These are phyloP conservation scores for Pseudorhombus dupliciocellatus DNA, from an alignment of 2,113 vertebrate genomes.

Conservation along the genomic window DNA sequence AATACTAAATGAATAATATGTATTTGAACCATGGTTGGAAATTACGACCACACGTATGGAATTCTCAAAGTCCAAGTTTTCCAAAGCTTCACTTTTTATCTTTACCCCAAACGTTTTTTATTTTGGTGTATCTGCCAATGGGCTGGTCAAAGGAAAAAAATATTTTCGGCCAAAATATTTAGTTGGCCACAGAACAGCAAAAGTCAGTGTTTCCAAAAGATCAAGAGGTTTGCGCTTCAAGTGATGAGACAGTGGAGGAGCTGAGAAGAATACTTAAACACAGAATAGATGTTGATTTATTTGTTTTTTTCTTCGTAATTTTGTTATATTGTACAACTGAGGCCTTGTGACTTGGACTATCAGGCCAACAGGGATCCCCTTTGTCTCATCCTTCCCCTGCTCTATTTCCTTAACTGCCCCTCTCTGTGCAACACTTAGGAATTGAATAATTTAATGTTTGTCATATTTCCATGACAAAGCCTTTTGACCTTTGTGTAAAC, in stretches of 20 bases:
- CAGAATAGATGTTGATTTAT: not conserved
- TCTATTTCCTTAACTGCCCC: too few species aligned
- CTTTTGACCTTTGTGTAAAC: too few species aligned
- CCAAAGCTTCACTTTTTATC: not conserved
- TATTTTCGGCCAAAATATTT: not conserved
- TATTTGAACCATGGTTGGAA: not conserved
- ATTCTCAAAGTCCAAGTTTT: slow-evolving; percentile 13
- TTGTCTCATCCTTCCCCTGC: not conserved
- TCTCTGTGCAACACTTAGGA: too few species aligned
- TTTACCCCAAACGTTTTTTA: not conserved
- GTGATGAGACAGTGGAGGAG: not conserved
- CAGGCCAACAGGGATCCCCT: not conserved
- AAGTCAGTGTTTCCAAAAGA: not conserved
- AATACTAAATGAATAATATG: not conserved
- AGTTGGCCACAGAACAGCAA: not conserved
- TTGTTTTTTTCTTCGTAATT: not conserved
- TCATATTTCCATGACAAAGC: too few species aligned
- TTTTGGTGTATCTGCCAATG: not conserved
- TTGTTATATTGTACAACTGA: not conserved
- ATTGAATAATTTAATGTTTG: too few species aligned
- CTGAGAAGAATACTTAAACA: not conserved
- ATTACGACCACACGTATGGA: not conserved
- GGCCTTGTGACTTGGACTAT: not conserved
- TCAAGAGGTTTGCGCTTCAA: not conserved
- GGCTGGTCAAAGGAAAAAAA: not conserved